Base-by-base conservation (phyloP, 53 echinoderm and acorn worm genomes). In the Antedon mediterranea region DNA sequence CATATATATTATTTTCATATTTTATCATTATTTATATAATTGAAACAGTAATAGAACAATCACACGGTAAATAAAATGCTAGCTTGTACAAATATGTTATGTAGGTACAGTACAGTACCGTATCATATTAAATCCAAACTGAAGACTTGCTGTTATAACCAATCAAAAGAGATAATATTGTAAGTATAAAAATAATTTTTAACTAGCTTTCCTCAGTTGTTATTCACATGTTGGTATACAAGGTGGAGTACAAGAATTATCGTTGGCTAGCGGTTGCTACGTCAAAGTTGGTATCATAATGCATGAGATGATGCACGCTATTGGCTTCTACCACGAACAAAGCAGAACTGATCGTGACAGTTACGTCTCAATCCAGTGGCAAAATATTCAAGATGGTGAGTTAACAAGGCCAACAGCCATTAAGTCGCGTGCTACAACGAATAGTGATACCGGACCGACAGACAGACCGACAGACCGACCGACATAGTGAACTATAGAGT, bases 231-330 rank as follows among this genome's bases (percentile, higher is more conserved):
- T 90, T 14, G 90, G 90, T 82, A 84, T 86, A 15, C 30, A 29
- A 31, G 87, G 87, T 30, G 90, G 87, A 29, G 76, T 79, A 4
- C 90, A 90, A 73, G 86, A 82, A 77, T 75, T 90, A 11, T 90
- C 90, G 2, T 79, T 90, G 11, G 90, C 87, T 26, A 87, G 81
- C 0, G 57, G 79, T 5, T 90, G 90, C 72, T 84, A 82, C 43
- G 83, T 71, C 84, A 43, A n/a, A n/a, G 81, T 84, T 18, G 90
- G 90, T 14, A 85, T 80, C 31, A 86, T 90, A 77, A 87, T 90
- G 82, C 90, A 90, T 73, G 90, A 90, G 73, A 43, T 90, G 71
- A 90, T 90, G 90, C 90, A 90, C 80, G 90, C 90, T 13, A 32
- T 87, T 30, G 90, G 90, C 27, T 90, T 90, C 74, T 81, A 90